Evolutionary conservation across 2,113 vertebrate species (phyloP).

Genomic region (Suricata suricatta): DNA sequence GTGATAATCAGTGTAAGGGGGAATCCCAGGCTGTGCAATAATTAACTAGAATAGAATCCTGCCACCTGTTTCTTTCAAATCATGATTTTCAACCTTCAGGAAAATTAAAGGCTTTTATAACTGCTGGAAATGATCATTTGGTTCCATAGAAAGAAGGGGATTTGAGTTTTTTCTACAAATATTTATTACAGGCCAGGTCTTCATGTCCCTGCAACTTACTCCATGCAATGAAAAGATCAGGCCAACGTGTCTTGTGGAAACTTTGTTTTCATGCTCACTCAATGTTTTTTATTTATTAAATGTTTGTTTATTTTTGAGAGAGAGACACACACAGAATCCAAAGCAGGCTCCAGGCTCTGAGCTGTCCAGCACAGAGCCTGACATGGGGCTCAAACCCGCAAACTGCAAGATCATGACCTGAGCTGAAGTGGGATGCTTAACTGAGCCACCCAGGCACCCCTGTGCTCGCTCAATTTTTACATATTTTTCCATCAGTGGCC

Average conservation of each 20-base stretch:
- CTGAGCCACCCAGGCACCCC: no score
- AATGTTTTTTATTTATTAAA: background rate
- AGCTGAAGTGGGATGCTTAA: no score
- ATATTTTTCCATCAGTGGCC: background rate
- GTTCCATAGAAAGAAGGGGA: background rate
- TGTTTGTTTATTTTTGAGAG: no score
- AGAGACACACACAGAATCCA: no score
- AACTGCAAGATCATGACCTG: no score
- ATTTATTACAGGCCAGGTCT: background rate
- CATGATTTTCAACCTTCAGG: background rate
- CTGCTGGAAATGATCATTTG: background rate
- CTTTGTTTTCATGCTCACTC: background rate
- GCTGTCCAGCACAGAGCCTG: no score
- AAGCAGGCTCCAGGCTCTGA: no score
- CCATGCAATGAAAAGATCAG: background rate
- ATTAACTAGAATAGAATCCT: background rate
- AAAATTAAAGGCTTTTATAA: background rate
- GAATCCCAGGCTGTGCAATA: background rate
- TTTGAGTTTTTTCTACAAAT: background rate
- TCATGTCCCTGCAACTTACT: background rate
- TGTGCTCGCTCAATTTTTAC: background rate
- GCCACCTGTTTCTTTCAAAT: background rate
- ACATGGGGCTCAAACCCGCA: no score
- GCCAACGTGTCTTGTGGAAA: background rate
- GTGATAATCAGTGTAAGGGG: fast-evolving